Evolutionary conservation across 2,113 vertebrate species (phyloP).

Genomic region (Mohoua ochrocephala): DNA sequence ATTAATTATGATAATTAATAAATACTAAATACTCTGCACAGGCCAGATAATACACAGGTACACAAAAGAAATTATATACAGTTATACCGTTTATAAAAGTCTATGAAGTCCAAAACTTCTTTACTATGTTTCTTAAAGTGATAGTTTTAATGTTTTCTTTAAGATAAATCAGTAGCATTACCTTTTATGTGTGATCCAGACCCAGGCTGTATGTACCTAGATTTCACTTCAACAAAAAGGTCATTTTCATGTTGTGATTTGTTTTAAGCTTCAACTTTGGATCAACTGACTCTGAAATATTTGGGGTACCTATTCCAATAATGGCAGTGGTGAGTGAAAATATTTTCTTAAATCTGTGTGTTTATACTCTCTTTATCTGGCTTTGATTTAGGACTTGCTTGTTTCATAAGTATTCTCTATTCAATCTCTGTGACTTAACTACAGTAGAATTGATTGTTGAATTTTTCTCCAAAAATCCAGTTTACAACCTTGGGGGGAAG

Average conservation of each 20-base stretch:
- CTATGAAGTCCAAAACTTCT: not conserved
- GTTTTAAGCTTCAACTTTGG: constrained; percentile 85
- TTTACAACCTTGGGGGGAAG: not conserved
- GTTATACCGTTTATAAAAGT: not conserved
- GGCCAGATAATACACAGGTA: not conserved
- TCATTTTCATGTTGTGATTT: not conserved
- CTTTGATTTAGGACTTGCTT: not conserved
- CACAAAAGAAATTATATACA: not conserved
- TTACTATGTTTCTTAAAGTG: not conserved
- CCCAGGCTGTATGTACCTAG: not conserved
- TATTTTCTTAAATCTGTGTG: not conserved
- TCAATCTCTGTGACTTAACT: not conserved
- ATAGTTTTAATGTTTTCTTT: not conserved
- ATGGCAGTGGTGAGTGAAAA: constrained; percentile 85
- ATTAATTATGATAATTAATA: not conserved
- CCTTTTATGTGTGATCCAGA: not conserved
- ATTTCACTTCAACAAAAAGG: not conserved
- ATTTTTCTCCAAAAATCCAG: not conserved
- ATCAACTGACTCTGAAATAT: constrained; percentile 81
- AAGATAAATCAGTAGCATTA: not conserved
- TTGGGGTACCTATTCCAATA: constrained; percentile 87
- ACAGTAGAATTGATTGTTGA: not conserved
- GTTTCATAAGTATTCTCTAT: not conserved
- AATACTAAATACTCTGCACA: not conserved
- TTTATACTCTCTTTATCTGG: not conserved